Evolutionary conservation across 2,797 vertebrate species (phyloP).

Genomic region (Hephaestus fuliginosus): DNA sequence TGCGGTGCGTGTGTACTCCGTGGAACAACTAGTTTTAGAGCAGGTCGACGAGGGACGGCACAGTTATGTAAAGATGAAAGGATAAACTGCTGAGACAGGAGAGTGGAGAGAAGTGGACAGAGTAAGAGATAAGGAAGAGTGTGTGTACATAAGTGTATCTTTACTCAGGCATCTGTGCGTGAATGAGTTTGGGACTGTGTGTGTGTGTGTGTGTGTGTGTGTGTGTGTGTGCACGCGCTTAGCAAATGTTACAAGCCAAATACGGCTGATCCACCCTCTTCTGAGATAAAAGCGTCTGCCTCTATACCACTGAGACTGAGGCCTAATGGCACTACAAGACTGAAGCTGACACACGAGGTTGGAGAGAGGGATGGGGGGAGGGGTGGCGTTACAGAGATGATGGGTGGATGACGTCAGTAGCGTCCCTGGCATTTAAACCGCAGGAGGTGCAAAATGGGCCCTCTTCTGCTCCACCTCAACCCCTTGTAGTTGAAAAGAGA

Average conservation of each 20-base stretch:
- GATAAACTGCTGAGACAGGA: slow-evolving; percentile 79
- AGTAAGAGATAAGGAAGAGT: slow-evolving; percentile 57
- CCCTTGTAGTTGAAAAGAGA: slow-evolving; percentile 18
- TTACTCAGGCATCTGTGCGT: slow-evolving; percentile 32
- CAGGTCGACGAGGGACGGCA: slow-evolving; percentile 55
- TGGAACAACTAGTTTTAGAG: slow-evolving; percentile 63
- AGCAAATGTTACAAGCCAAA: slow-evolving; percentile 68
- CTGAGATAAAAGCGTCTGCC: slow-evolving; percentile 71
- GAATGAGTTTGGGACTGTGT: neutral
- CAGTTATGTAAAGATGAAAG: slow-evolving; percentile 80
- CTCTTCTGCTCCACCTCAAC: slow-evolving; percentile 22
- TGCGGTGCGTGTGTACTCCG: slow-evolving; percentile 18
- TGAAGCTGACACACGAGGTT: slow-evolving; percentile 52
- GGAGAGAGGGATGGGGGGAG: slow-evolving; percentile 8
- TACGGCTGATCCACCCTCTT: slow-evolving; percentile 53
- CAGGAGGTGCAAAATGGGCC: slow-evolving; percentile 39
- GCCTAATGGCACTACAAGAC: slow-evolving; percentile 65
- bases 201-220: slow-evolving; percentile 14
- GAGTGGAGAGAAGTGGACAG: slow-evolving; percentile 63
- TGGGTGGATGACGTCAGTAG: slow-evolving; percentile 52
- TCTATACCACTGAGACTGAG: slow-evolving; percentile 64
- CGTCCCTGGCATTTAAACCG: slow-evolving; percentile 55
- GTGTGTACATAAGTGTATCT: slow-evolving; percentile 38
- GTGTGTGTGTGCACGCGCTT: slow-evolving; percentile 18
- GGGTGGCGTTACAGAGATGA: slow-evolving; percentile 9